These are phyloP conservation scores for Chloroceryle inda DNA, from an alignment of 2,797 vertebrate species.

Conservation along the genomic window DNA sequence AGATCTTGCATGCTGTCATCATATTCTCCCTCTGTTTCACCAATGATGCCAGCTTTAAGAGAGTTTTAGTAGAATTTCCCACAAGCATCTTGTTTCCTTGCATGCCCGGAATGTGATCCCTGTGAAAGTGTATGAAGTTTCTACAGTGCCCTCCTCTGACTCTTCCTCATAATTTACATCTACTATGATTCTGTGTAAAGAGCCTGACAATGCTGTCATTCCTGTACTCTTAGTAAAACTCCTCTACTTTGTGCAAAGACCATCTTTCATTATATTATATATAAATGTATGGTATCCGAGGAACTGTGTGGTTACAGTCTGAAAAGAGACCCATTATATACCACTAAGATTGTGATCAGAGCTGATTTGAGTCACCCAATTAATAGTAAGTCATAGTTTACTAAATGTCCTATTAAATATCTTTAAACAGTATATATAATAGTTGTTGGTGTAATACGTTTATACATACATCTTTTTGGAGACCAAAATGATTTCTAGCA, in stretches of 20 bases:
- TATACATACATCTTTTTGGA: neutral
- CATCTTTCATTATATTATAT: neutral
- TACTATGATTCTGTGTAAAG: neutral
- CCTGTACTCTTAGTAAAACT: neutral
- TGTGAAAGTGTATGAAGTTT: neutral
- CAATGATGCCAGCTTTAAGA: neutral
- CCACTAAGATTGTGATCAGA: neutral
- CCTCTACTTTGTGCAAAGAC: neutral
- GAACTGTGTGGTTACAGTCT: neutral
- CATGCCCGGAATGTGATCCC: neutral
- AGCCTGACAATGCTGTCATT: neutral
- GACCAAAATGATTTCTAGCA: neutral
- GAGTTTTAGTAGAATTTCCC: neutral
- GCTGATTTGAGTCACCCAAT: neutral
- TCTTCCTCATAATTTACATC: neutral
- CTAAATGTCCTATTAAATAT: neutral
- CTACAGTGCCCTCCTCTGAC: neutral
- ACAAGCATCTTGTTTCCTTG: neutral
- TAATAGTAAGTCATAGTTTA: neutral
- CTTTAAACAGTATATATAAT: neutral
- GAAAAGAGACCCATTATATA: neutral
- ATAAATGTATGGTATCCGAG: neutral
- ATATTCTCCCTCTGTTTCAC: neutral
- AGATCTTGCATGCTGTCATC: slow-evolving; percentile 16
- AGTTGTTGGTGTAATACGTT: neutral